These are phyloP conservation scores for Pharmacophagus antenor DNA, from an alignment of 2,888 invertebrate genomes.

Conservation along the genomic window DNA sequence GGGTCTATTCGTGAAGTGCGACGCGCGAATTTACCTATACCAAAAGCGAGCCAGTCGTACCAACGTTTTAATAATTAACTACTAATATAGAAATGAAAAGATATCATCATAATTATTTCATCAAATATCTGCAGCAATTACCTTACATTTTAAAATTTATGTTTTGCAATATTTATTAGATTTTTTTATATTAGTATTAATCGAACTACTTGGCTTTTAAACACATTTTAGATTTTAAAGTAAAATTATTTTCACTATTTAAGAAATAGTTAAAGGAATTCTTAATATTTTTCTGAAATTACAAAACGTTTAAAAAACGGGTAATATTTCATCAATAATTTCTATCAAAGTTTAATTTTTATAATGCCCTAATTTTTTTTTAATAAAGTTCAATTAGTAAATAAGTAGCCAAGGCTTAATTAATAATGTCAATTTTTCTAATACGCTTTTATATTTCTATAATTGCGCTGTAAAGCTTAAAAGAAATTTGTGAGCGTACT, in stretches of 20 bases:
- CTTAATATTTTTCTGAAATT: background rate
- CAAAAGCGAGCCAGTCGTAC: conserved; percentile 8
- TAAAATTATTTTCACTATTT: background rate
- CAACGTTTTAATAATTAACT: conserved; percentile 20
- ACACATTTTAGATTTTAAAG: background rate
- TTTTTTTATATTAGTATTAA: background rate
- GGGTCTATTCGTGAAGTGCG: conserved; percentile 29
- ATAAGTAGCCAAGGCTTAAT: too few relatives aligned
- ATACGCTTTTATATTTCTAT: conserved; percentile 6
- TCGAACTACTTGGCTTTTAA: background rate
- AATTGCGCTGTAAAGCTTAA: background rate
- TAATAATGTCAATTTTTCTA: conserved; percentile 6
- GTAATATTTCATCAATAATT: background rate
- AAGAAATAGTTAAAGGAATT: background rate
- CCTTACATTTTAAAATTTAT: background rate
- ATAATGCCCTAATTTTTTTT: background rate
- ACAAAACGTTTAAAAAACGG: background rate
- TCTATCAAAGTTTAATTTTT: background rate
- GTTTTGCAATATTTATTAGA: background rate
- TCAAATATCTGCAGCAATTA: background rate
- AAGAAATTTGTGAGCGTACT: conserved; percentile 10
- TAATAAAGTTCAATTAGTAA: background rate
- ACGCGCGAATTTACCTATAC: conserved; percentile 27
- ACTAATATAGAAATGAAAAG: background rate
- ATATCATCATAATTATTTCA: background rate